Evolutionary conservation across 2,888 invertebrate species (phyloP).

Genomic region (Dasypogon diadema): DNA sequence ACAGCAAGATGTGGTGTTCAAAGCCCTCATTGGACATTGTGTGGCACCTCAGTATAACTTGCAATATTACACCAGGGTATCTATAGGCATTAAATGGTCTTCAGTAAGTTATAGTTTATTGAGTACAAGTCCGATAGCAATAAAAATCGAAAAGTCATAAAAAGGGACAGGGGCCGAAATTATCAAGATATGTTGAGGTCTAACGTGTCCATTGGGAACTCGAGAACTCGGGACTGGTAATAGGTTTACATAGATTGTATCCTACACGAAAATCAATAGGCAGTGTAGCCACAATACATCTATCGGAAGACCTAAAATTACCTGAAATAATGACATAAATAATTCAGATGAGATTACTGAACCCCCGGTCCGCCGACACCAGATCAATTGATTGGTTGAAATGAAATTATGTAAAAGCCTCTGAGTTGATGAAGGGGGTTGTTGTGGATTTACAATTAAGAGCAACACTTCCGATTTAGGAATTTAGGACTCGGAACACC

Average conservation of each 20-base stretch:
- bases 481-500: no score
- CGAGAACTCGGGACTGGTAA: neutral
- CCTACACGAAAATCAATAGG: neutral
- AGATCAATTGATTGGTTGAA: slow-evolving; percentile 11
- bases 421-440: no score
- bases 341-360: slow-evolving; percentile 36
- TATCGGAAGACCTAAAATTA: neutral
- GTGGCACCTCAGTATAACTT: no score
- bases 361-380: slow-evolving; percentile 5
- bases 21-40: no score
- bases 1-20: no score
- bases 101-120: slow-evolving; percentile 10
- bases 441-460: no score
- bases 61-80: no score
- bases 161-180: slow-evolving; percentile 34
- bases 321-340: slow-evolving; percentile 47
- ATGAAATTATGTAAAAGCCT: no score
- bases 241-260: no score
- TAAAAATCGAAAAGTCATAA: slow-evolving; percentile 44
- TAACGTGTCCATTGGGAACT: neutral
- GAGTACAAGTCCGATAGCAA: slow-evolving; percentile 17
- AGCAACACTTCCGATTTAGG: no score
- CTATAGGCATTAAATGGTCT: neutral
- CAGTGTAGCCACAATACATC: neutral
- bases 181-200: slow-evolving; percentile 22